Conservation (phyloP, 2,113 vertebrate genomes). For the Cervus canadensis region DNA sequence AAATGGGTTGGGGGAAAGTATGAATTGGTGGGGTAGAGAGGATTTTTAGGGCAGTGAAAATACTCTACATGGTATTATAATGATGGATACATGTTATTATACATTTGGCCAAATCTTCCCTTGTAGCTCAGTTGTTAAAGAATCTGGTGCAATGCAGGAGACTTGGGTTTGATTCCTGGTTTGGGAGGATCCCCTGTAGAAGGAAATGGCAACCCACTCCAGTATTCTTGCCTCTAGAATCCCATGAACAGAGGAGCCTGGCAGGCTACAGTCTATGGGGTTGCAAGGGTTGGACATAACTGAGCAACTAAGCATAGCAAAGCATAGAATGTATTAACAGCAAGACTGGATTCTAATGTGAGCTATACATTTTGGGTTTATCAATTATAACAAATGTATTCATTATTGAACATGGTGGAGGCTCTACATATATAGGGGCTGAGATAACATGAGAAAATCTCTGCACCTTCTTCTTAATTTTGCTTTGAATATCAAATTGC, state of each 20-base stretch:
- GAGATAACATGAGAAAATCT: not conserved
- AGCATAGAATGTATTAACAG: not conserved
- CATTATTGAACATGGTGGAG: too few relatives aligned
- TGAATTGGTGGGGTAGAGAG: not conserved
- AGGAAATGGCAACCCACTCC: too few relatives aligned
- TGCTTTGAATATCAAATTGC: not conserved
- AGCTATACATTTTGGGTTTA: not conserved
- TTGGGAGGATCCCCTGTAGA: too few relatives aligned
- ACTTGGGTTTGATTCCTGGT: too few relatives aligned
- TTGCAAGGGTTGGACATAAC: too few relatives aligned
- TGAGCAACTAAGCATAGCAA: rapidly evolving
- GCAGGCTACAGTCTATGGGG: too few relatives aligned
- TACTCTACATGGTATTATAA: not conserved
- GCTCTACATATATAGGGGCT: not conserved
- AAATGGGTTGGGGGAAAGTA: not conserved
- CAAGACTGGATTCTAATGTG: not conserved
- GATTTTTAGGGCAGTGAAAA: not conserved
- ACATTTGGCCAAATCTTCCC: not conserved
- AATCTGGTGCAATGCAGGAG: too few relatives aligned
- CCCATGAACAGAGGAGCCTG: too few relatives aligned
- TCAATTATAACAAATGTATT: not conserved
- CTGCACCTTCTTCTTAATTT: not conserved
- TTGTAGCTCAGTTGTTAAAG: too few relatives aligned
- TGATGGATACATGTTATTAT: not conserved
- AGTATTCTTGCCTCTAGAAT: too few relatives aligned